A percentile compares a stretch with the other conserved stretches of the same genome.
phyloP scores from a whole-genome alignment of 2,797 vertebrate species.

The Galagoides demidoff region DNA sequence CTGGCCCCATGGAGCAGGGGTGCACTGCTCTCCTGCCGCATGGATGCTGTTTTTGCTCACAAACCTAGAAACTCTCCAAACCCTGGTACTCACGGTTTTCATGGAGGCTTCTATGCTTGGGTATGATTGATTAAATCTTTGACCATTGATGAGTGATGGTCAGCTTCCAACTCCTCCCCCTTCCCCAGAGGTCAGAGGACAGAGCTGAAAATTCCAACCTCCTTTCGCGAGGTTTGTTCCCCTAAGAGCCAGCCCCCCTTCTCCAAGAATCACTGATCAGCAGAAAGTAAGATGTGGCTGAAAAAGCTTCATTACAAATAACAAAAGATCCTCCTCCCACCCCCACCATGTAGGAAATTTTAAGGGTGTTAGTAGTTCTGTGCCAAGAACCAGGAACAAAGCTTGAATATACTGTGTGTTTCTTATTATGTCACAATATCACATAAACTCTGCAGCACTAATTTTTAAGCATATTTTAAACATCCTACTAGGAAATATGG shows the following conservation, averaged over 20 bases:
- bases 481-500: background rate
- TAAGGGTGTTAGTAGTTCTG: background rate
- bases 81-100: background rate
- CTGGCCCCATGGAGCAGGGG: background rate
- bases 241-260: background rate
- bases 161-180: background rate
- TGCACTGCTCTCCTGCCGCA: background rate
- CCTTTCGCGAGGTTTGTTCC: background rate
- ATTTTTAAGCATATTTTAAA: background rate
- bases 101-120: too few species aligned
- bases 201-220: background rate
- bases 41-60: background rate
- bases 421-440: background rate
- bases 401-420: background rate
- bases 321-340: background rate
- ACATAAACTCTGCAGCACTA: background rate
- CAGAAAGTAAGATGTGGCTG: background rate
- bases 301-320: background rate
- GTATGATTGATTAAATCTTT: background rate
- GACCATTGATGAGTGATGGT: background rate
- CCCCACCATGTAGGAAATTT: background rate
- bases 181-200: background rate
- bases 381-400: background rate
- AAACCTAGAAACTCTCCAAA: background rate
- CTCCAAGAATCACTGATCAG: background rate